phyloP scores from a whole-genome alignment of 30 jellyfish, hydroid and myxozoan genomes.

The Sanderia malayensis region DNA sequence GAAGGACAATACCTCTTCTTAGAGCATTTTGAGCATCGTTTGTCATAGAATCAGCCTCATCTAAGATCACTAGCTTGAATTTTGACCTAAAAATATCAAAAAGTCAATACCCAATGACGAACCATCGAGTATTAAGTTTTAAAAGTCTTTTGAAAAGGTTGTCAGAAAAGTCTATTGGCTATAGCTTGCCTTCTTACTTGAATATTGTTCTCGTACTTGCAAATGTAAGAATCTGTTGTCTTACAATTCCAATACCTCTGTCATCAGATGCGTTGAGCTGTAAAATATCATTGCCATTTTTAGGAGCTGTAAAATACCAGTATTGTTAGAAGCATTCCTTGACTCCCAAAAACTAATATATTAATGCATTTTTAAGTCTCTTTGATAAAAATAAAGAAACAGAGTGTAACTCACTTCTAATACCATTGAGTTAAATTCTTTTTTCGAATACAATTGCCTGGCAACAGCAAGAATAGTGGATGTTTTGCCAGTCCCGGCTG shows the following conservation, averaged over 20 bases:
- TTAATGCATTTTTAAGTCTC: no score
- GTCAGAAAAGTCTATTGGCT: no score
- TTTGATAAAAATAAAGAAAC: no score
- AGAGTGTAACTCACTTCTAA: conserved; percentile 96
- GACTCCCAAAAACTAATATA: no score
- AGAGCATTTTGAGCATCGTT: conserved; percentile 99
- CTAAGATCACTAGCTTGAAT: conserved; percentile 94
- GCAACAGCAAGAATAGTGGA: conserved; percentile 97
- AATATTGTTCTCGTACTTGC: conserved; percentile 97
- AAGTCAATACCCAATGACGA: no score
- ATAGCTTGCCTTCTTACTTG: no score
- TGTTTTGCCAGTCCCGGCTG: conserved; percentile 99
- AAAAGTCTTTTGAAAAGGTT: no score
- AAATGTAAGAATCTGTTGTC: conserved; percentile 92
- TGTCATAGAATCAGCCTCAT: conserved; percentile 99
- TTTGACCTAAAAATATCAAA: conserved; percentile 78
- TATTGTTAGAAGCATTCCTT: no score
- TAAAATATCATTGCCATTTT: neutral
- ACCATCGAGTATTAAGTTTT: neutral
- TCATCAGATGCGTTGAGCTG: conserved; percentile 99
- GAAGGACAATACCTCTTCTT: conserved; percentile 94
- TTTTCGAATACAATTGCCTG: conserved; percentile 72
- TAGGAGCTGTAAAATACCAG: no score
- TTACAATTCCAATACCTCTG: conserved; percentile 96
- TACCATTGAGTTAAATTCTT: conserved; percentile 94